Conservation (phyloP, 1,140 invertebrate species). For the Cotesia chilonis region DNA sequence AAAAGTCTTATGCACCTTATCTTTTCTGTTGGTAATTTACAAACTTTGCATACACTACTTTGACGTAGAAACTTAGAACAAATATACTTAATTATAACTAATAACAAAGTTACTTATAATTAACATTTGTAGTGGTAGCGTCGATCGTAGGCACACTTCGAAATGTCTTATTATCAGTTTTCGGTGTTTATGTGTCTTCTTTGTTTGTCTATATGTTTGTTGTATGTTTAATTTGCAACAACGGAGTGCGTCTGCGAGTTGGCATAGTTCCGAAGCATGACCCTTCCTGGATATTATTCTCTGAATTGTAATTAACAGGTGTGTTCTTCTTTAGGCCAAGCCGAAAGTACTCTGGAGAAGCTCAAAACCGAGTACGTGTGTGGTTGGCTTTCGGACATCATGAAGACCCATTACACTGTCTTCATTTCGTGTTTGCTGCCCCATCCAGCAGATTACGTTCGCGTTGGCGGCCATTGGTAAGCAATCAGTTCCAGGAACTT, state of each 20-base stretch:
- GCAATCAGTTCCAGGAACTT: slow-evolving; percentile 41
- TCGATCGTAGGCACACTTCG: slow-evolving; percentile 49
- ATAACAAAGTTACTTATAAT: slow-evolving; percentile 2
- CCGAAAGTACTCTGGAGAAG: slow-evolving; percentile 87
- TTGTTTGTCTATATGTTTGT: no score
- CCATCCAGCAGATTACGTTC: slow-evolving; percentile 87
- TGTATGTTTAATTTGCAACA: background rate
- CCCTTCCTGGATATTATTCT: background rate
- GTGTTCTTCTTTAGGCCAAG: slow-evolving; percentile 70
- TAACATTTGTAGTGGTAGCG: background rate
- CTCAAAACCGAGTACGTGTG: slow-evolving; percentile 94
- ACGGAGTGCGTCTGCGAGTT: no score
- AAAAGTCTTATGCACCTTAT: slow-evolving; percentile 67
- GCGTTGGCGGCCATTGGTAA: slow-evolving; percentile 94
- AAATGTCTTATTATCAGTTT: no score
- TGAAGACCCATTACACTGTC: slow-evolving; percentile 86
- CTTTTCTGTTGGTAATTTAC: slow-evolving; percentile 66
- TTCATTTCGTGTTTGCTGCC: slow-evolving; percentile 86
- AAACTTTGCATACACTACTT: slow-evolving; percentile 57
- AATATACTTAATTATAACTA: background rate
- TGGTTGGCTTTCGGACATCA: slow-evolving; percentile 88
- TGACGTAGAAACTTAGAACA: slow-evolving; percentile 43
- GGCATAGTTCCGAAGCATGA: no score
- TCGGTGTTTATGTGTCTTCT: no score
- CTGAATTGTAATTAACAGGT: background rate